Percentiles rank a stretch among this genome's conserved stretches.
These are phyloP conservation scores for Quiscalus mexicanus DNA, from an alignment of 2,113 vertebrate species.

Conservation along the genomic window DNA sequence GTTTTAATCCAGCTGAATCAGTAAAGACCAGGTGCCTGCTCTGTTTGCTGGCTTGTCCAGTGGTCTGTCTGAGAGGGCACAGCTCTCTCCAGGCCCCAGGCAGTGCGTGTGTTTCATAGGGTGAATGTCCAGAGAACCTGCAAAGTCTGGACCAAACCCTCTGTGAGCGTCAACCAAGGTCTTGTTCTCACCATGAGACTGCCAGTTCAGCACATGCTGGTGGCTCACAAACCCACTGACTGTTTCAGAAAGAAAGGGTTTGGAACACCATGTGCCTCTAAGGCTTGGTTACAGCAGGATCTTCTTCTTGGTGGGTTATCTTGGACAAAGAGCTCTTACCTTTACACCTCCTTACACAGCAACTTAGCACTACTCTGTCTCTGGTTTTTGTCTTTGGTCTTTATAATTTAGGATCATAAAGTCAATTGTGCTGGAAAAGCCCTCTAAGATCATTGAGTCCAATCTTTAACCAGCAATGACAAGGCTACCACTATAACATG, in stretches of 20 bases:
- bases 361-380: not conserved
- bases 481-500: not conserved
- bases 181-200: not conserved
- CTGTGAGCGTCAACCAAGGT: not conserved
- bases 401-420: not conserved
- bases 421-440: not conserved
- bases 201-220: not conserved
- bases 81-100: not conserved
- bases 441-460: not conserved
- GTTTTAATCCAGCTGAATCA: constrained; percentile 45
- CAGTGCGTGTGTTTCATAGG: not conserved
- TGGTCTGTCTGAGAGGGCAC: fast-evolving
- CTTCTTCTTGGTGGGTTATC: not conserved
- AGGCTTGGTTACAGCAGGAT: not conserved
- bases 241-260: not conserved
- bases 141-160: not conserved
- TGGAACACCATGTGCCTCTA: not conserved
- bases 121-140: not conserved
- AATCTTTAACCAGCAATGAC: not conserved
- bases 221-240: not conserved
- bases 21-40: not conserved
- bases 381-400: not conserved
- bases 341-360: not conserved
- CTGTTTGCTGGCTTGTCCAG: not conserved
- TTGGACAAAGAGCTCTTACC: not conserved